These are phyloP conservation scores for Drosophila prolongata DNA, from an alignment of 2,888 invertebrate species.

Conservation along the genomic window DNA sequence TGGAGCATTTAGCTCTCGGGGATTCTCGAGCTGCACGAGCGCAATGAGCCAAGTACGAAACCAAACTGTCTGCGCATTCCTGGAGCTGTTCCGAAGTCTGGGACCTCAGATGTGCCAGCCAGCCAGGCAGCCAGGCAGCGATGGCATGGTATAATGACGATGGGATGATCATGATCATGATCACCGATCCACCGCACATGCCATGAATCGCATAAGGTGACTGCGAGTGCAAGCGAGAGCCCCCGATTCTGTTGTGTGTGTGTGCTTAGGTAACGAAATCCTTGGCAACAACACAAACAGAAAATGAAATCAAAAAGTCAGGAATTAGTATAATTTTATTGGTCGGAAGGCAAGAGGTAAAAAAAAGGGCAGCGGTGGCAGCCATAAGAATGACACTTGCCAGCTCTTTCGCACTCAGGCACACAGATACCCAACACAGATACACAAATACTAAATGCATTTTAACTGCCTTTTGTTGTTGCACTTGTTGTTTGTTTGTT, in stretches of 20 bases:
- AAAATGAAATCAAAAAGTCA: slow-evolving; percentile 77
- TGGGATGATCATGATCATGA: slow-evolving; percentile 37
- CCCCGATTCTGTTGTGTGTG: slow-evolving; percentile 41
- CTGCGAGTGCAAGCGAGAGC: slow-evolving; percentile 56
- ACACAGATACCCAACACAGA: slow-evolving; percentile 42
- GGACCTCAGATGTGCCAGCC: slow-evolving; percentile 49
- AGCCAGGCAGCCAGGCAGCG: slow-evolving; percentile 55
- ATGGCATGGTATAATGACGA: slow-evolving; percentile 13
- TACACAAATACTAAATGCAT: slow-evolving; percentile 68
- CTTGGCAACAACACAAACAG: slow-evolving; percentile 66
- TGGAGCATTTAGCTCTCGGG: slow-evolving; percentile 29
- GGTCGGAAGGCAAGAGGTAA: slow-evolving; percentile 72
- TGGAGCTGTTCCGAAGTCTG: slow-evolving; percentile 42
- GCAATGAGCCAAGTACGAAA: slow-evolving; percentile 78
- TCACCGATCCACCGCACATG: slow-evolving; percentile 40
- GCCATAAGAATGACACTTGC: slow-evolving; percentile 73
- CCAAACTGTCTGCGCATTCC: slow-evolving; percentile 79
- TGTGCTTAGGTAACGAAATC: slow-evolving; percentile 77
- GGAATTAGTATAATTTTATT: slow-evolving; percentile 83
- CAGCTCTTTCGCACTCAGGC: slow-evolving; percentile 60
- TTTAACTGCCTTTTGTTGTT: slow-evolving; percentile 58
- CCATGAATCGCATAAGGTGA: slow-evolving; percentile 24
- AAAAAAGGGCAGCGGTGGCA: slow-evolving; percentile 48
- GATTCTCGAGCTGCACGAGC: slow-evolving; percentile 75
- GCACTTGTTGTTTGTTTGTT: slow-evolving; percentile 45